Percentiles rank a stretch among this genome's conserved stretches.
Conservation (phyloP, 2,113 vertebrate species). For the Gallinago paraguaiae region DNA sequence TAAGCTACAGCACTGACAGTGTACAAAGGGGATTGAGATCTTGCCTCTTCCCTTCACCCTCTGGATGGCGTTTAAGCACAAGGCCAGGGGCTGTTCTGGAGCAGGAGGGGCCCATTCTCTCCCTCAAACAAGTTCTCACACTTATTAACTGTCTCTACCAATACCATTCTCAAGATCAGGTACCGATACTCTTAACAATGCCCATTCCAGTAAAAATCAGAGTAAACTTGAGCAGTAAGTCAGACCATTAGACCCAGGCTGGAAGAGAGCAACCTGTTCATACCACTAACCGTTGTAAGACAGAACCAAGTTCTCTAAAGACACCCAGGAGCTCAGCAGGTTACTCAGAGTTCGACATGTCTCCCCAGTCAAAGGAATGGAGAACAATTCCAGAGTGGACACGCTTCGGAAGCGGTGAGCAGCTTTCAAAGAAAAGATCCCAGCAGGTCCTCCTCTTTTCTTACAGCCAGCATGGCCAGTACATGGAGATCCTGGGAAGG, state of each 20-base stretch:
- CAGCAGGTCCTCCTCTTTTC: conserved; percentile 27
- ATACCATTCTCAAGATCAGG: background rate
- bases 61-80: accelerated
- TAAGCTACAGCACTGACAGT: background rate
- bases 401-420: conserved; percentile 74
- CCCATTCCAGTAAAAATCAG: background rate
- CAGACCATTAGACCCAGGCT: background rate
- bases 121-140: background rate
- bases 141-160: background rate
- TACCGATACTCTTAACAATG: background rate
- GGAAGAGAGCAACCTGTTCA: background rate
- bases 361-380: conserved; percentile 74
- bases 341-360: conserved; percentile 76
- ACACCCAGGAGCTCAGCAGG: conserved; percentile 81
- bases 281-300: conserved; percentile 80
- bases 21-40: background rate
- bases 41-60: background rate
- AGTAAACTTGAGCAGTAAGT: background rate
- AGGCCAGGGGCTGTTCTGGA: background rate
- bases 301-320: conserved; percentile 80
- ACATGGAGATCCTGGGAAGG: background rate
- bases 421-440: conserved; percentile 56
- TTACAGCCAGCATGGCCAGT: background rate
- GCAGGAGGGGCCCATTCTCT: background rate
- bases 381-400: conserved; percentile 78